Conservation (phyloP, 2,797 vertebrate genomes). For the Otolemur crassicaudatus region DNA sequence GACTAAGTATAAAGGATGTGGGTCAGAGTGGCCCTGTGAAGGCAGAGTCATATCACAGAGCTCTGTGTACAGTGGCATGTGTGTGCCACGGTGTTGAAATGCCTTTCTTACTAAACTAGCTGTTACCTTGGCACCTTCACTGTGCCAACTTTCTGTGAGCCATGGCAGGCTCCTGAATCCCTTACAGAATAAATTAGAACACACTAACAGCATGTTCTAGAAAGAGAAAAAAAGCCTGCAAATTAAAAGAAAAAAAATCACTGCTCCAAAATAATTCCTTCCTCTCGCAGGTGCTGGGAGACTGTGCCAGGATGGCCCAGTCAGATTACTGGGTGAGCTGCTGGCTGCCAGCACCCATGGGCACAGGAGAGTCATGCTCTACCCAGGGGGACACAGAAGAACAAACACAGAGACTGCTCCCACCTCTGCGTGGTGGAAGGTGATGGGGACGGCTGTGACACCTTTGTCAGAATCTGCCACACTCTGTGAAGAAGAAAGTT, state of each 20-base stretch:
- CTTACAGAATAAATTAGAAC: neutral
- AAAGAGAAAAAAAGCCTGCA: neutral
- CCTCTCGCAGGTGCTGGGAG: too few species aligned
- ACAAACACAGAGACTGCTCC: neutral
- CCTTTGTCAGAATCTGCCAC: neutral
- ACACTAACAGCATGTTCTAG: neutral
- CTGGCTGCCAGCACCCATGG: too few species aligned
- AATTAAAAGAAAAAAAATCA: neutral
- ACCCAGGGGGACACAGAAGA: accelerated
- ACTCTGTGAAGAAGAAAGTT: conserved; percentile 38
- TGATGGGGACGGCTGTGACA: neutral
- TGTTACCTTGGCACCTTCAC: neutral
- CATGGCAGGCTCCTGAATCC: neutral
- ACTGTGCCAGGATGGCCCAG: neutral
- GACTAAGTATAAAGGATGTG: neutral
- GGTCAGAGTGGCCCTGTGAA: too few species aligned
- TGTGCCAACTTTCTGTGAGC: neutral
- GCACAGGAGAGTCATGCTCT: neutral
- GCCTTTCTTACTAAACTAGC: neutral
- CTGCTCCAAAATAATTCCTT: neutral
- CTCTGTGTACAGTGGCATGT: neutral
- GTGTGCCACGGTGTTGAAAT: neutral
- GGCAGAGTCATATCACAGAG: neutral
- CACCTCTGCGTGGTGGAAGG: accelerated
- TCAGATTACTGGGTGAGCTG: accelerated